Conservation (phyloP, 2,797 vertebrate species). For the Falco concolor region DNA sequence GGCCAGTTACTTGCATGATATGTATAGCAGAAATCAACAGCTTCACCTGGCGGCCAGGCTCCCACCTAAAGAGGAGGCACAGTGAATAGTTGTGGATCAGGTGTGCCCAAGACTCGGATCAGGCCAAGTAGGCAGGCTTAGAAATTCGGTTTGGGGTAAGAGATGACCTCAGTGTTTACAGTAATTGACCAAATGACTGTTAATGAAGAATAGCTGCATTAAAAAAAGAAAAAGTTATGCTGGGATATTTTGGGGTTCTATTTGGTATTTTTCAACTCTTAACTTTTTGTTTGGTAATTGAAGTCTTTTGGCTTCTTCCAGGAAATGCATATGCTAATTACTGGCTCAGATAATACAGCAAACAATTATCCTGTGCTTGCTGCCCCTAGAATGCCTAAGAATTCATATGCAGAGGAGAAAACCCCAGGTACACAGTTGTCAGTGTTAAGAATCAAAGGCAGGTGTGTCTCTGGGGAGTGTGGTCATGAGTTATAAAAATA, state of each 20-base stretch:
- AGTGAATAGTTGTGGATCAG: neutral
- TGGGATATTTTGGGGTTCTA: rapidly evolving
- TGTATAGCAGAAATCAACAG: rapidly evolving
- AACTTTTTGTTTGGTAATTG: neutral
- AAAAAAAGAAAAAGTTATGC: neutral
- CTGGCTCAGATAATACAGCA: no score
- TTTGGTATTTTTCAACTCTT: neutral
- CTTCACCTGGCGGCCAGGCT: neutral
- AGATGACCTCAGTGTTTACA: no score
- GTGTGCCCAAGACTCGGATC: neutral
- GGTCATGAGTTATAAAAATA: rapidly evolving
- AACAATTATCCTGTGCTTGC: neutral
- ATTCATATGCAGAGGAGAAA: rapidly evolving
- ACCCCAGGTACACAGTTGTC: rapidly evolving
- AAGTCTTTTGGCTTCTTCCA: neutral
- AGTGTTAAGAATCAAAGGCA: neutral
- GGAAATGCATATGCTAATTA: rapidly evolving
- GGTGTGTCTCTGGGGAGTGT: neutral
- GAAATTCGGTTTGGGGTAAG: rapidly evolving
- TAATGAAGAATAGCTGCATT: no score
- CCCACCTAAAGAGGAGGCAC: no score
- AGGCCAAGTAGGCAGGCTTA: neutral
- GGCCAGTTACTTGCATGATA: no score
- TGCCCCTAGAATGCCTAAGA: rapidly evolving
- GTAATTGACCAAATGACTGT: neutral